phyloP scores from a whole-genome alignment of 2,888 invertebrate species.

The Diogma glabrata region DNA sequence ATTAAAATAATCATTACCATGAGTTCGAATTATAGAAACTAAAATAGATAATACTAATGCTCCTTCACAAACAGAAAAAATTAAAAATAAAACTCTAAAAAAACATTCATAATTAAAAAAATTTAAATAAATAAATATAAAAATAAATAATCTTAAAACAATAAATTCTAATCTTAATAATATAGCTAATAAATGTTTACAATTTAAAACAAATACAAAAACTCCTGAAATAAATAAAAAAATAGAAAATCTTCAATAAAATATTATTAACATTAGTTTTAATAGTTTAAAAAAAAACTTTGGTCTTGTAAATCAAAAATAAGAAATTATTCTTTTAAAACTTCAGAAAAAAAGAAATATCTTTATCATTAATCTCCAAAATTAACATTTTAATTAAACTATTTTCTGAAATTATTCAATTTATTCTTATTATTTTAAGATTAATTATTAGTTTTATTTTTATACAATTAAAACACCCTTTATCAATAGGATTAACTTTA shows the following conservation, averaged over 20 bases:
- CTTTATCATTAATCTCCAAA: constrained; percentile 55
- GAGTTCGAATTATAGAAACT: constrained; percentile 46
- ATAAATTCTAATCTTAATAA: constrained; percentile 50
- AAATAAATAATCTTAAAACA: constrained; percentile 44
- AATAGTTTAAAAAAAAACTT: constrained; percentile 54
- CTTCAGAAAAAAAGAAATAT: constrained; percentile 35
- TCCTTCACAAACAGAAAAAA: constrained; percentile 52
- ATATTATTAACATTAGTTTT: constrained; percentile 43
- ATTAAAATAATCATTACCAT: constrained; percentile 53
- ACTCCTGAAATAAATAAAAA: constrained; percentile 41
- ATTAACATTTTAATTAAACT: constrained; percentile 57
- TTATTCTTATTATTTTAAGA: constrained; percentile 20
- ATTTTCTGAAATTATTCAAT: constrained; percentile 41
- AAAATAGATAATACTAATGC: constrained; percentile 51
- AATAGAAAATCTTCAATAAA: constrained; percentile 36
- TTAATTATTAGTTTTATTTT: constrained; percentile 32
- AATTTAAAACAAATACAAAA: constrained; percentile 43
- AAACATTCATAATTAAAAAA: constrained; percentile 39
- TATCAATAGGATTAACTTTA: constrained; percentile 44
- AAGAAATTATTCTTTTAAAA: constrained; percentile 44
- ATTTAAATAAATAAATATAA: constrained; percentile 39
- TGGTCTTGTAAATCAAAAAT: constrained; percentile 57
- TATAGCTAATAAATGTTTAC: constrained; percentile 47
- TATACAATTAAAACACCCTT: constrained; percentile 39
- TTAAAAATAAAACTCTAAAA: constrained; percentile 49